These are phyloP conservation scores for Geopemphigus sp. DNA, from an alignment of 1,140 invertebrate genomes.

Conservation along the genomic window DNA sequence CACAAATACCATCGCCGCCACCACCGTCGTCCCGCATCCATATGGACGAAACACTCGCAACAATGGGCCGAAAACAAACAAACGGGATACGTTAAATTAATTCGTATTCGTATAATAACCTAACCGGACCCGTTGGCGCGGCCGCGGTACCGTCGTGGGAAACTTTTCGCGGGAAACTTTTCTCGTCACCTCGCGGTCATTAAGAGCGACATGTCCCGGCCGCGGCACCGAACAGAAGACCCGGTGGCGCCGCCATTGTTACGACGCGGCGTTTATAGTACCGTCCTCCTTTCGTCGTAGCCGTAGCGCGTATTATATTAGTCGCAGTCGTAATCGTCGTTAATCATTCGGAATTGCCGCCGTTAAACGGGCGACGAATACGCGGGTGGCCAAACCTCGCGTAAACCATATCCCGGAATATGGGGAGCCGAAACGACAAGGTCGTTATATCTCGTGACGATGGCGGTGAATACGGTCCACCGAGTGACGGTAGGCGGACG, in stretches of 20 bases:
- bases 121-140: background rate
- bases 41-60: background rate
- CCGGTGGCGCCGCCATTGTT: background rate
- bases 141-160: background rate
- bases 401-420: too few species aligned
- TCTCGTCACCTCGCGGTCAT: conserved; percentile 24
- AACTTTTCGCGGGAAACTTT: conserved; percentile 8
- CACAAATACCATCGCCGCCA: background rate
- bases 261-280: conserved; percentile 20
- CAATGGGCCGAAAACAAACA: conserved; percentile 8
- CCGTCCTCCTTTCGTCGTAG: background rate
- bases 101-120: too few species aligned
- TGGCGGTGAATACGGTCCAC: too few species aligned
- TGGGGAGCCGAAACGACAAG: background rate
- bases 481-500: too few species aligned
- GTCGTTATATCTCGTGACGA: background rate
- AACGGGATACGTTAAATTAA: too few species aligned
- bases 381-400: too few species aligned
- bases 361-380: background rate
- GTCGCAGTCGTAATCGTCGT: background rate
- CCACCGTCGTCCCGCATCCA: too few species aligned
- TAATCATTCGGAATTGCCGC: conserved; percentile 2
- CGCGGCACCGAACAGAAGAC: background rate
- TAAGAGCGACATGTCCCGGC: background rate
- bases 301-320: background rate